Base-by-base conservation (phyloP, 2,888 invertebrate genomes). In the Carpatolechia fugitivella region DNA sequence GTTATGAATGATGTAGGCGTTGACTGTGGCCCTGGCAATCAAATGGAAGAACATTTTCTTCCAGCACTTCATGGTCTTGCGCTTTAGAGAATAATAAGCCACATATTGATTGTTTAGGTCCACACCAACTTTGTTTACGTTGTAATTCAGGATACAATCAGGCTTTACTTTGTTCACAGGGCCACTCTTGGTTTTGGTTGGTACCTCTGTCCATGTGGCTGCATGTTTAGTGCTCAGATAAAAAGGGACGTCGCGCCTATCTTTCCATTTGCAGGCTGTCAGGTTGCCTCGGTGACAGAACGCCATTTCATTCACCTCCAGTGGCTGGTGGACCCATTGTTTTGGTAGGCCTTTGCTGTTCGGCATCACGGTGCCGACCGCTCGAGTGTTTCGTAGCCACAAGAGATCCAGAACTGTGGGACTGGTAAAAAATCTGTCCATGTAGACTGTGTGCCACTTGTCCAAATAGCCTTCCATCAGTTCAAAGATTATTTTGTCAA, bases 21-120 rank as follows among this genome's bases (percentile, higher is more conserved):
- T 54, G 7, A 57, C 54, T 36, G 44, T 55, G 3, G 47, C 57
- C 31, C 57, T 50, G 4, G 54, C 46, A 8, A 54, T 18, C 13
- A 61, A 13, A 31, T 61, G 35, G 48, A 59, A 61, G 29, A 60
- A 59, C 57, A 58, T 60, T 11, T 60, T 61, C 18, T 61, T 61
- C 59, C 59, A 61, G 51, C 57, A 61, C 35, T 61, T 61, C 58
- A 60, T 57, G n/a, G 48, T n/a, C 29, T 55, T 55, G 13, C 52
- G n/a, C 3, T 52, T 16, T 3, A 40, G 18, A 1, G 55, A 49
- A 18, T 55, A 55, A 30, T 56, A 56, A 5, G 52, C 11, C 14
- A 56, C 52, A 33, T 56, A 52, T 24, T 52, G 58, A 29, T 55
- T 50, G 40, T 58, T 55, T 10, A 58, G 50, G 16, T 58, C 58